phyloP scores from a whole-genome alignment of 2,888 invertebrate species.

The Odontothrips loti region DNA sequence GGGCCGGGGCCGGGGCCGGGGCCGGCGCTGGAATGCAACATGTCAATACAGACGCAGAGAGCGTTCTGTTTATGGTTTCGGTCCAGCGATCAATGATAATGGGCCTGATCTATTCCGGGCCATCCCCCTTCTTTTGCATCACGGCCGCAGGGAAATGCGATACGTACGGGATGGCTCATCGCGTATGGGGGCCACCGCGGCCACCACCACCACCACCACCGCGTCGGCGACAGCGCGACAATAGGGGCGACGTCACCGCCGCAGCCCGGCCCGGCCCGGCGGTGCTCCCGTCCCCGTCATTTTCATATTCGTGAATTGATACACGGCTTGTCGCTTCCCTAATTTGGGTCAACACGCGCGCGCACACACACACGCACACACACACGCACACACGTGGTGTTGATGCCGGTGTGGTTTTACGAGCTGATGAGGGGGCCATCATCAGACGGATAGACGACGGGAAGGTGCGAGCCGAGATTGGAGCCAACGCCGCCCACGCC shows the following conservation, averaged over 20 bases:
- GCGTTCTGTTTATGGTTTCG: constrained; percentile 11
- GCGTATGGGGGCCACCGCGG: too few species aligned
- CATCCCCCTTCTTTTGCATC: neutral
- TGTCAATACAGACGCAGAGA: constrained; percentile 9
- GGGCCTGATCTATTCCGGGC: neutral
- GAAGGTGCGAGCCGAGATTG: too few species aligned
- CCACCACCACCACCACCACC: neutral
- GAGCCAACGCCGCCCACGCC: too few species aligned
- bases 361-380: neutral
- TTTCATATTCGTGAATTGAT: constrained; percentile 8
- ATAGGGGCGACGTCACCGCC: neutral
- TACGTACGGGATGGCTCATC: too few species aligned
- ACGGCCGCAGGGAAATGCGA: too few species aligned
- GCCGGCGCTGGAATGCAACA: neutral
- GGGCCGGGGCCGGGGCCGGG: too few species aligned
- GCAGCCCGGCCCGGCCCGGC: neutral
- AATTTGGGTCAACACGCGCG: constrained; percentile 8
- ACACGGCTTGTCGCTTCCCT: neutral
- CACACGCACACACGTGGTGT: neutral
- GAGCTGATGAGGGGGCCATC: neutral
- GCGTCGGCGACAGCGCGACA: neutral
- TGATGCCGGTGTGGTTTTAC: neutral
- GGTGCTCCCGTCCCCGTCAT: neutral
- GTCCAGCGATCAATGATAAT: neutral
- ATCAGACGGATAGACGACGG: too few species aligned